Evolutionary conservation across 2,113 vertebrate genomes (phyloP).

Genomic region (Alexandromys fortis): DNA sequence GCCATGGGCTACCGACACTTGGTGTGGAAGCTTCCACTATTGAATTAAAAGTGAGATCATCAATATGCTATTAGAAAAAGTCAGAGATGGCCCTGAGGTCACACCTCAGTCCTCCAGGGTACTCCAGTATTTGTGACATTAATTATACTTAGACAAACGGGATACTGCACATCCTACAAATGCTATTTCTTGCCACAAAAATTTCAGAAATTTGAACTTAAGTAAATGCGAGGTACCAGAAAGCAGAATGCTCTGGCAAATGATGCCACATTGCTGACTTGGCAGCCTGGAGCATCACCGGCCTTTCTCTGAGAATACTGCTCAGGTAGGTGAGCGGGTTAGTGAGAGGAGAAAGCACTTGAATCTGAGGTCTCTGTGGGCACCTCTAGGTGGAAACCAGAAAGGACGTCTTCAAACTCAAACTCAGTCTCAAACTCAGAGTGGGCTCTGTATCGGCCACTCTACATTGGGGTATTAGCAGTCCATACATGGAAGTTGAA

Average conservation of each 20-base stretch:
- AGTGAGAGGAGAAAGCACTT: neutral
- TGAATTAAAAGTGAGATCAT: neutral
- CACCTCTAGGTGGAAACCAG: neutral
- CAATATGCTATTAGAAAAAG: neutral
- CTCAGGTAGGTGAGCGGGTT: neutral
- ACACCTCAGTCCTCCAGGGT: neutral
- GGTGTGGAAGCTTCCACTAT: neutral
- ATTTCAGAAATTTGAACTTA: neutral
- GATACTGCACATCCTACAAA: neutral
- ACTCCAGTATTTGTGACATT: neutral
- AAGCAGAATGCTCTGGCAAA: neutral
- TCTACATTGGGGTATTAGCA: neutral
- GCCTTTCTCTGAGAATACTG: neutral
- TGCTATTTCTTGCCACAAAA: neutral
- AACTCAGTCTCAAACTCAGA: neutral
- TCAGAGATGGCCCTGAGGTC: neutral
- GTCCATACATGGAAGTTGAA: neutral
- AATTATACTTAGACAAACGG: fast-evolving
- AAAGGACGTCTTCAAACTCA: fast-evolving
- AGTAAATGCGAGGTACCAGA: neutral
- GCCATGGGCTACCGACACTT: neutral
- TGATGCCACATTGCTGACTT: neutral
- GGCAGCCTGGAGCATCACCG: neutral
- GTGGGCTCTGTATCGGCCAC: neutral
- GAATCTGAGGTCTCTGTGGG: neutral